Conservation (phyloP, 2,113 vertebrate genomes). For the Cololabis saira region DNA sequence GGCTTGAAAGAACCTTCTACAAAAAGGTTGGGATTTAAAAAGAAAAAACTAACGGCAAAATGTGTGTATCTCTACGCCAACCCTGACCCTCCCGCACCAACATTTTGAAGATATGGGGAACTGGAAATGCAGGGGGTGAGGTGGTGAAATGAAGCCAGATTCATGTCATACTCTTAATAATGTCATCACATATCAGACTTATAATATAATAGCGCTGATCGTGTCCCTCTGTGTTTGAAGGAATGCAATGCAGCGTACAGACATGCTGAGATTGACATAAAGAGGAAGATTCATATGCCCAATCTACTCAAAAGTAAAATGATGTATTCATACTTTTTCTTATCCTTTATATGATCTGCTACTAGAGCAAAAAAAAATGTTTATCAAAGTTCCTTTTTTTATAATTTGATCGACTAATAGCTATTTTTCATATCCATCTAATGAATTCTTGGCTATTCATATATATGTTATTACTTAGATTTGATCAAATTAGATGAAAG, state of each 20-base stretch:
- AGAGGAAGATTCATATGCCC: background rate
- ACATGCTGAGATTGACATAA: background rate
- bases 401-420: conserved; percentile 21
- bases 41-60: too few relatives aligned
- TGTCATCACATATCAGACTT: too few relatives aligned
- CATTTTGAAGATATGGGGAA: too few relatives aligned
- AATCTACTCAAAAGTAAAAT: background rate
- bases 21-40: too few relatives aligned
- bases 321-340: background rate
- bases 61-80: too few relatives aligned
- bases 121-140: too few relatives aligned
- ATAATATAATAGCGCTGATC: too few relatives aligned
- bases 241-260: background rate
- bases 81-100: too few relatives aligned
- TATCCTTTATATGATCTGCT: background rate
- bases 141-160: too few relatives aligned
- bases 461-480: conserved; percentile 60
- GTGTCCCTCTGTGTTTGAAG: too few relatives aligned
- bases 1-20: too few relatives aligned
- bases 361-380: background rate
- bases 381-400: conserved; percentile 18
- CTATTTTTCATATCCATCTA: conserved; percentile 35
- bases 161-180: too few relatives aligned
- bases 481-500: conserved; percentile 54
- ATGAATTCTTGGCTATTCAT: conserved; percentile 40